phyloP scores from a whole-genome alignment of 2,888 invertebrate genomes.

The Polyploca ridens region DNA sequence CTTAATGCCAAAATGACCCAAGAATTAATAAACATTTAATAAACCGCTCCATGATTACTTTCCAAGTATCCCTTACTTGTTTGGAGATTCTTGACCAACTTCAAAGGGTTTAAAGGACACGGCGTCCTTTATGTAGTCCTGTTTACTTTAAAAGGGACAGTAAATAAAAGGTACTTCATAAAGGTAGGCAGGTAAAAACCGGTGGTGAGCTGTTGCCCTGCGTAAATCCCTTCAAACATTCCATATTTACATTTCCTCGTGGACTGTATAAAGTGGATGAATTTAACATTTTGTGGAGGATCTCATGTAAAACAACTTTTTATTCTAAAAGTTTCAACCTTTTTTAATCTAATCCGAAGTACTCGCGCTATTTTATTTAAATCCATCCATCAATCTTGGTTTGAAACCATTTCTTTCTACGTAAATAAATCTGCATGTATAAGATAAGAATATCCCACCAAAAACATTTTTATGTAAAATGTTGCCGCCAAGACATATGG shows the following conservation, averaged over 20 bases:
- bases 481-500: too few species aligned
- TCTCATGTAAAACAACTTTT: neutral
- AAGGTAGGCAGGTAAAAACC: constrained; percentile 2
- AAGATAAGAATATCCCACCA: too few species aligned
- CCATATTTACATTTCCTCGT: constrained; percentile 8
- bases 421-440: too few species aligned
- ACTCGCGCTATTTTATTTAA: constrained; percentile 1
- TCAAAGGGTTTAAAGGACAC: constrained; percentile 7
- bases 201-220: neutral
- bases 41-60: constrained; percentile 1
- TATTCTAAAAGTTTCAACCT: constrained; percentile 7
- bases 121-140: neutral
- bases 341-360: neutral
- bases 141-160: constrained; percentile 4
- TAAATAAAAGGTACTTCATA: constrained; percentile 5
- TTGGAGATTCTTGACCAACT: constrained; percentile 5
- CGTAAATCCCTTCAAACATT: neutral
- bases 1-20: neutral
- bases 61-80: neutral
- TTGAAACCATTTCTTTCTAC: neutral
- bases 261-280: constrained; percentile 4
- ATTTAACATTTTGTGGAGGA: constrained; percentile 6
- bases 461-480: too few species aligned
- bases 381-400: neutral
- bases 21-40: neutral